These are phyloP conservation scores for Aquatica leii DNA, from an alignment of 2,888 invertebrate species.

Conservation along the genomic window DNA sequence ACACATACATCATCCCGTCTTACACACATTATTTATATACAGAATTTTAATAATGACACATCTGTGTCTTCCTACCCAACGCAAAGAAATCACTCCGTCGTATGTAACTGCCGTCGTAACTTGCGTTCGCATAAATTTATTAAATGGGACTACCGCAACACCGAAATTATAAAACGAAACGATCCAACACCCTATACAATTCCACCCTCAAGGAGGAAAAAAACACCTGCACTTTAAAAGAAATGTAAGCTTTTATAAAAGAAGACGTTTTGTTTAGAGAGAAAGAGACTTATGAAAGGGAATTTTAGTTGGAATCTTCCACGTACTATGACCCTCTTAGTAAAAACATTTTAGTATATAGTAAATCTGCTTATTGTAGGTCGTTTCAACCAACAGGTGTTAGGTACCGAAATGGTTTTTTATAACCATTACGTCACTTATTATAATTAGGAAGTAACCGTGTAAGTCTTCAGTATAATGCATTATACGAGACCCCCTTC, in stretches of 20 bases:
- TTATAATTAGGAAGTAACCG: too few relatives aligned
- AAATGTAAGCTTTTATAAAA: constrained; percentile 27
- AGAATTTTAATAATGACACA: constrained; percentile 22
- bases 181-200: constrained; percentile 19
- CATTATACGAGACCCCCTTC: too few relatives aligned
- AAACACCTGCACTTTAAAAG: constrained; percentile 34
- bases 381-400: constrained; percentile 27
- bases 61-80: constrained; percentile 12
- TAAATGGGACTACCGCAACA: neutral
- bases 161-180: constrained; percentile 28
- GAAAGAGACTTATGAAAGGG: constrained; percentile 28
- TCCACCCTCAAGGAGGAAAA: constrained; percentile 26
- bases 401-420: constrained; percentile 16
- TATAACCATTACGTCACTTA: neutral
- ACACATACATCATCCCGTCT: constrained; percentile 10
- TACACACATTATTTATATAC: neutral
- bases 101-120: constrained; percentile 8
- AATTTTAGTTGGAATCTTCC: constrained; percentile 13
- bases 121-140: neutral
- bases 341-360: constrained; percentile 8
- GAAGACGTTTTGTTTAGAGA: constrained; percentile 36
- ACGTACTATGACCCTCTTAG: constrained; percentile 11
- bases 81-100: constrained; percentile 15
- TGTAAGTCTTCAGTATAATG: too few relatives aligned
- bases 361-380: constrained; percentile 22